A percentile compares a stretch with the other conserved stretches of the same genome.
Evolutionary conservation across 1,140 invertebrate species (phyloP).

Genomic region (Triops cancriformis): DNA sequence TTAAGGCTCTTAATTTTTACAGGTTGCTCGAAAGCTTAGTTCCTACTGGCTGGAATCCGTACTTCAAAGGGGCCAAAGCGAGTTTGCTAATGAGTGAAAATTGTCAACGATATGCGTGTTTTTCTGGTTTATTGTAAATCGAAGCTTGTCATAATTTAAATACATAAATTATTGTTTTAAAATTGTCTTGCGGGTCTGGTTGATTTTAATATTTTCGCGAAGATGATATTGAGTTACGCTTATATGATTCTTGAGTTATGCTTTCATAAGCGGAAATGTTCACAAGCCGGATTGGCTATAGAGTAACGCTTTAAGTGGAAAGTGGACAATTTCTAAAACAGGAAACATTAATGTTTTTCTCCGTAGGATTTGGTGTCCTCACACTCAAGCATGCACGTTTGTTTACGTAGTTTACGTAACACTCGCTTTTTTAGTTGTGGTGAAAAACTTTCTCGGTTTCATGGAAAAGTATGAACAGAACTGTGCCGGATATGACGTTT

Average conservation of each 20-base stretch:
- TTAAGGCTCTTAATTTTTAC: not conserved
- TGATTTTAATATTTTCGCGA: not conserved
- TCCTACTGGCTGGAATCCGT: not conserved
- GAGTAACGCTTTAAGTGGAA: too few relatives aligned
- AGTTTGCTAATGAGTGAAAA: conserved; percentile 5
- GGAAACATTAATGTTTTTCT: too few relatives aligned
- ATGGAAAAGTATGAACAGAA: not conserved
- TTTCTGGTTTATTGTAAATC: not conserved
- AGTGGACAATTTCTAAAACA: too few relatives aligned
- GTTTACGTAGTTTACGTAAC: not conserved
- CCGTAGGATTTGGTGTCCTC: too few relatives aligned
- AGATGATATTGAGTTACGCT: too few relatives aligned
- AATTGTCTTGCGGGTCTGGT: not conserved
- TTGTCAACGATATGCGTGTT: not conserved
- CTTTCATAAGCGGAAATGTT: too few relatives aligned
- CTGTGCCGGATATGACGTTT: not conserved
- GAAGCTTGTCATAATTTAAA: not conserved
- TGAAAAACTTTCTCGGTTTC: not conserved
- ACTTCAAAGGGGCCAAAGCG: not conserved
- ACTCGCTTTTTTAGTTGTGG: not conserved
- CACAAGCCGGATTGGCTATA: too few relatives aligned
- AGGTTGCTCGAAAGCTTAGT: not conserved
- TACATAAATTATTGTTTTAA: not conserved
- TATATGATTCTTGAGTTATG: too few relatives aligned
- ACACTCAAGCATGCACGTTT: not conserved